phyloP scores from a whole-genome alignment of 2,888 invertebrate species.

The Chloroclysta siterata region DNA sequence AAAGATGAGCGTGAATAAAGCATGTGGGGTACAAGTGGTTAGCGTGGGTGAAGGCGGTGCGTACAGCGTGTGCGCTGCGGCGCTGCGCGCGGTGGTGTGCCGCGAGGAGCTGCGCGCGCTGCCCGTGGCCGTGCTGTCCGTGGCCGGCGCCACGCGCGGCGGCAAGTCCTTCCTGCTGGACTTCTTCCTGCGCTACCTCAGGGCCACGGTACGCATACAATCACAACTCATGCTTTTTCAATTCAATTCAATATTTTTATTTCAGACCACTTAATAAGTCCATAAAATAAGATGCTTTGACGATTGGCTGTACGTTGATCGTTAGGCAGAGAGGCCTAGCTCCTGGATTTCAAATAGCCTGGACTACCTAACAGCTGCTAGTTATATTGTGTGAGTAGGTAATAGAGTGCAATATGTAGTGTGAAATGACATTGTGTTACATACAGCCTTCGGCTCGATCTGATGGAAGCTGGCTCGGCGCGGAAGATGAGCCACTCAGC shows the following conservation, averaged over 20 bases:
- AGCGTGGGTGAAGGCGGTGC: constrained; percentile 37
- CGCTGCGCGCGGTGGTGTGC: constrained; percentile 42
- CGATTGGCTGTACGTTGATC: background rate
- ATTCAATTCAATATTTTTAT: too few relatives aligned
- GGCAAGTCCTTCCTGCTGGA: constrained; percentile 61
- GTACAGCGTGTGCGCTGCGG: constrained; percentile 45
- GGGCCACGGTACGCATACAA: constrained; percentile 45
- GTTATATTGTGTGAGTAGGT: too few relatives aligned
- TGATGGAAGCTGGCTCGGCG: constrained; percentile 86
- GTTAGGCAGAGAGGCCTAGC: too few relatives aligned
- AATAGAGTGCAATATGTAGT: too few relatives aligned
- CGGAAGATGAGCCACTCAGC: constrained; percentile 88
- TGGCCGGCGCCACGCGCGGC: constrained; percentile 58
- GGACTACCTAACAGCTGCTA: too few relatives aligned
- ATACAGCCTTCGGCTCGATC: constrained; percentile 45
- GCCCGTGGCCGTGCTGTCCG: constrained; percentile 54
- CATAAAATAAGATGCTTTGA: background rate
- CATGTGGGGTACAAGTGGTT: constrained; percentile 46
- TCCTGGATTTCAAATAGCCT: background rate
- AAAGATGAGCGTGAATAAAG: constrained; percentile 13
- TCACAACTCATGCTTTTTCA: too few relatives aligned
- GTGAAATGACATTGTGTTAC: background rate
- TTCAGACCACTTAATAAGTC: too few relatives aligned
- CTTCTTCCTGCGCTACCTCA: constrained; percentile 56
- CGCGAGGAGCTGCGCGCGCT: constrained; percentile 44